These are phyloP conservation scores for Dryobotodes eremita DNA, from an alignment of 2,888 invertebrate species.

Conservation along the genomic window DNA sequence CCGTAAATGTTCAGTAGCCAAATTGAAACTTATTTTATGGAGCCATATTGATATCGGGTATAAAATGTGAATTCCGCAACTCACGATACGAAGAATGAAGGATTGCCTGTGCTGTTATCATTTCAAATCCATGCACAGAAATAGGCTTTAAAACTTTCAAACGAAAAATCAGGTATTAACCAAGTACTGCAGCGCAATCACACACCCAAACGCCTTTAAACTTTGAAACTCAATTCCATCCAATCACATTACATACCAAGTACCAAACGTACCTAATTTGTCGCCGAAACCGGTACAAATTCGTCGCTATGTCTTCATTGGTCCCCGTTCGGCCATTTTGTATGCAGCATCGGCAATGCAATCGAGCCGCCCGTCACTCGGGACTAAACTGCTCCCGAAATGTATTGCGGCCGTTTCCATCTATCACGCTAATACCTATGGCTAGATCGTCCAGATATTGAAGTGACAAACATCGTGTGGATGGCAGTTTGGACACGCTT, in stretches of 20 bases:
- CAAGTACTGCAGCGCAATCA: slow-evolving; percentile 20
- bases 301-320: slow-evolving; percentile 71
- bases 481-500: slow-evolving; percentile 5
- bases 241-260: slow-evolving; percentile 50
- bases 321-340: slow-evolving; percentile 76
- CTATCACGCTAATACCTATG: slow-evolving; percentile 75
- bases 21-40: slow-evolving; percentile 44
- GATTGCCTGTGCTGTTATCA: too few species aligned
- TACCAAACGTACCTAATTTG: slow-evolving; percentile 63
- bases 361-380: slow-evolving; percentile 72
- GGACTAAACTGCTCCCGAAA: slow-evolving; percentile 77
- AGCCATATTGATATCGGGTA: slow-evolving; percentile 2
- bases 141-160: background rate
- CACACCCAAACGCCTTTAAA: slow-evolving; percentile 27
- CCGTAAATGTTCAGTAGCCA: slow-evolving; percentile 37
- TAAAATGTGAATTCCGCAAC: slow-evolving; percentile 25
- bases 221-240: slow-evolving; percentile 29
- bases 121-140: background rate
- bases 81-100: background rate
- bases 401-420: slow-evolving; percentile 78
- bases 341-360: slow-evolving; percentile 80
- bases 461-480: slow-evolving; percentile 32
- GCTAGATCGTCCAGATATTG: slow-evolving; percentile 50
- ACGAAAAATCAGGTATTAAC: background rate
- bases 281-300: slow-evolving; percentile 65